Conservation (phyloP, 2,888 invertebrate species). For the Trimorus sp. region DNA sequence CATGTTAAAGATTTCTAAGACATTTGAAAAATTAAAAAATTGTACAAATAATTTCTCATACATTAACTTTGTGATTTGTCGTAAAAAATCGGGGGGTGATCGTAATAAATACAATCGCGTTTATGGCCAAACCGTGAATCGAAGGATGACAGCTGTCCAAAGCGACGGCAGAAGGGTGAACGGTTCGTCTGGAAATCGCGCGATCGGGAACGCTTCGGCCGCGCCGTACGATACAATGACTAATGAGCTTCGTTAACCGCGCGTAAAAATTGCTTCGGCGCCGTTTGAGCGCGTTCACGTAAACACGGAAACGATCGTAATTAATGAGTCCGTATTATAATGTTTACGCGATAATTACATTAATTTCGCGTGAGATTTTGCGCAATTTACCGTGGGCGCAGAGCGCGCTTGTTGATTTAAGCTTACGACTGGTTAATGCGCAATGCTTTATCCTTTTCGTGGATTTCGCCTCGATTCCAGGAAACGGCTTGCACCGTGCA, state of each 20-base stretch:
- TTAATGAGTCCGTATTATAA: constrained; percentile 55
- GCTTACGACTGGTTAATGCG: neutral
- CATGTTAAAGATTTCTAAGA: too few species aligned
- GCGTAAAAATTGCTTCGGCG: constrained; percentile 49
- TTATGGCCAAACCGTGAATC: neutral
- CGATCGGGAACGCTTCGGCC: constrained; percentile 54
- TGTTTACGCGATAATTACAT: constrained; percentile 57
- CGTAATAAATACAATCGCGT: neutral
- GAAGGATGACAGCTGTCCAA: too few species aligned
- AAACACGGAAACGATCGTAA: constrained; percentile 60
- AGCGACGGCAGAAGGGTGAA: too few species aligned
- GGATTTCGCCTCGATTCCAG: constrained; percentile 14
- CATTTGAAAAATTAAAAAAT: too few species aligned
- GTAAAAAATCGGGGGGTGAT: too few species aligned
- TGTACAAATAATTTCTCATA: too few species aligned
- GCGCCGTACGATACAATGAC: constrained; percentile 40
- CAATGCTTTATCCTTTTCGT: constrained; percentile 1
- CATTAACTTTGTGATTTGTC: too few species aligned
- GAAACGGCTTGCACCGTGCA: constrained; percentile 22
- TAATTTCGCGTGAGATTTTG: constrained; percentile 60
- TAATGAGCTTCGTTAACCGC: constrained; percentile 61
- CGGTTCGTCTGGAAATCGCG: constrained; percentile 43
- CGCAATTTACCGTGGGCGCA: constrained; percentile 48
- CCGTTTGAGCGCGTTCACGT: constrained; percentile 47
- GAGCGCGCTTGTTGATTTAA: constrained; percentile 44